Percentiles rank a stretch among this genome's conserved stretches.
Evolutionary conservation across 2,113 vertebrate species (phyloP).

Genomic region (Lepus timidus): DNA sequence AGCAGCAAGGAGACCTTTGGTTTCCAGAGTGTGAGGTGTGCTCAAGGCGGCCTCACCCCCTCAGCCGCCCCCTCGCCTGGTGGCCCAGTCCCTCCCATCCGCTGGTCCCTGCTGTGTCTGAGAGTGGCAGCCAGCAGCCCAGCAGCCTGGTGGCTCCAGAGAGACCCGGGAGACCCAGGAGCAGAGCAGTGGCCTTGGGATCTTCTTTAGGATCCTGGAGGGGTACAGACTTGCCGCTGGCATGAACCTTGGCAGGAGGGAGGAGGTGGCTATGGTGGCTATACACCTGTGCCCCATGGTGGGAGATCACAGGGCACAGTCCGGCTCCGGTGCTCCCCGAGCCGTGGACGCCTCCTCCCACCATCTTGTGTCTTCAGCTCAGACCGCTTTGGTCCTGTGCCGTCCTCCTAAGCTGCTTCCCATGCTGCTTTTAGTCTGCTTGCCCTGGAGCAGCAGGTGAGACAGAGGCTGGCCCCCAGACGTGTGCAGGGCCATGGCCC

Average conservation of each 20-base stretch:
- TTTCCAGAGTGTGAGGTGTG: neutral
- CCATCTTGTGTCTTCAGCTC: neutral
- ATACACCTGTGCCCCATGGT: neutral
- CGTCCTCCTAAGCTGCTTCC: neutral
- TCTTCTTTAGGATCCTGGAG: neutral
- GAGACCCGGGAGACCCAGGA: neutral
- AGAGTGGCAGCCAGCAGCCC: neutral
- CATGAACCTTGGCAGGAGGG: neutral
- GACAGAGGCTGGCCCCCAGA: neutral
- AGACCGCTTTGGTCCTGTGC: too few relatives aligned
- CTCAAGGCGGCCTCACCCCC: neutral
- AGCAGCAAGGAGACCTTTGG: neutral
- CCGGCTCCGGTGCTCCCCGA: too few relatives aligned
- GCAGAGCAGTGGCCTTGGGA: neutral
- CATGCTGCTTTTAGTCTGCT: neutral
- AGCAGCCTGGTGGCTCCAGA: neutral
- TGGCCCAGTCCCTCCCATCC: neutral
- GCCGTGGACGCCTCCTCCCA: too few relatives aligned
- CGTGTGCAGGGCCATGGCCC: accelerated
- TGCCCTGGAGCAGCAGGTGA: neutral
- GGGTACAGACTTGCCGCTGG: too few relatives aligned
- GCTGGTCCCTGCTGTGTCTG: accelerated
- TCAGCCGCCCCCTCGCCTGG: neutral
- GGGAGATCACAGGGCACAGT: too few relatives aligned
- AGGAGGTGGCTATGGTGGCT: neutral